These are phyloP conservation scores for Metaphire vulgaris DNA, from an alignment of 1,140 invertebrate genomes.

Conservation along the genomic window DNA sequence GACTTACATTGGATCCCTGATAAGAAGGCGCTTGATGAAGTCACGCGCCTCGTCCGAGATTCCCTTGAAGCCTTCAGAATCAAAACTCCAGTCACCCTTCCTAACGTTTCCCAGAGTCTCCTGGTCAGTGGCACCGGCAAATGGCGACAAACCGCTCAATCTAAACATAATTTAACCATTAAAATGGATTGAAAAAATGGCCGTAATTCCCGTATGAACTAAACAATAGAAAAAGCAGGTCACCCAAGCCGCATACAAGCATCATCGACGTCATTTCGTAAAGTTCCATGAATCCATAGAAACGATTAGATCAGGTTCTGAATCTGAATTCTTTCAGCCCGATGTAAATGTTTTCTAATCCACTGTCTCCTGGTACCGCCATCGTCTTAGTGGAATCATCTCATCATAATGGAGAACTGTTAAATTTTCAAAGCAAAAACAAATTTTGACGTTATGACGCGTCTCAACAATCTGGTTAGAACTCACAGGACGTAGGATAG, in stretches of 20 bases:
- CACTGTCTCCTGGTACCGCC: not conserved
- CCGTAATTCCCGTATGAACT: too few species aligned
- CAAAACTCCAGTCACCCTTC: constrained; percentile 97
- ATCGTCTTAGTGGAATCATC: not conserved
- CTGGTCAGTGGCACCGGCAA: constrained; percentile 96
- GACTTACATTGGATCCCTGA: constrained; percentile 87
- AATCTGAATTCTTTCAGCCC: not conserved
- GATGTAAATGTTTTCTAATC: not conserved
- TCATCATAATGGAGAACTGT: not conserved
- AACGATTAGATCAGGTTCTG: not conserved
- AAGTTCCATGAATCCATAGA: not conserved
- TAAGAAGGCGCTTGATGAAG: constrained; percentile 84
- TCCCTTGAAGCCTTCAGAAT: constrained; percentile 76
- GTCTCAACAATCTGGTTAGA: not conserved
- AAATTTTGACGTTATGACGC: not conserved
- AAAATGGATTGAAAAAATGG: too few species aligned
- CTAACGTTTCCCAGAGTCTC: constrained; percentile 97
- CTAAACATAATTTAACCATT: constrained; percentile 52
- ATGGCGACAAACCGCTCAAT: constrained; percentile 91
- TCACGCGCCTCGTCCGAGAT: constrained; percentile 96
- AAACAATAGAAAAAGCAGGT: not conserved
- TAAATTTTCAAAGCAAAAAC: not conserved
- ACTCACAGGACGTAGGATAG: constrained; percentile 92
- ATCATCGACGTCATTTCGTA: not conserved
- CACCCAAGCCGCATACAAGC: not conserved